phyloP scores from a whole-genome alignment of 1,140 invertebrate species.

The Drosophila busckii region DNA sequence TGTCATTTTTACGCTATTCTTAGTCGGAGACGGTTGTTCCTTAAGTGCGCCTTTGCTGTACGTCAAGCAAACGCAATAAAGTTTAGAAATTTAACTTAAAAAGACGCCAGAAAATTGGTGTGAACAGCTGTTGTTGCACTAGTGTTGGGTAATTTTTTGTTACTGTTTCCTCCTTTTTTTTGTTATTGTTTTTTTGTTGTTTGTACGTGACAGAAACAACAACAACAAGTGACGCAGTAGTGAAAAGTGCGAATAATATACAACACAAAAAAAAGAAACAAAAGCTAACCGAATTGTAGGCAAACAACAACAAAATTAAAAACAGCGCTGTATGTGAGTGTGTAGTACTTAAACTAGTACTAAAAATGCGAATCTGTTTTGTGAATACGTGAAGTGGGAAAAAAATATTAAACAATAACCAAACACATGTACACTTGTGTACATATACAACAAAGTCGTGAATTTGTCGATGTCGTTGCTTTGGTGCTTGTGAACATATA shows the following conservation, averaged over 20 bases:
- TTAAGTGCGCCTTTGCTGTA: conserved; percentile 15
- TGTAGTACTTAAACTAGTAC: conserved; percentile 32
- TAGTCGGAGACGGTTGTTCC: conserved; percentile 36
- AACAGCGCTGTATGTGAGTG: conserved; percentile 1
- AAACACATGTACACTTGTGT: conserved; percentile 13
- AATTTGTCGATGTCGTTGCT: conserved; percentile 41
- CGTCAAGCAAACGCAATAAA: conserved; percentile 25
- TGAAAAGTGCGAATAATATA: conserved; percentile 40
- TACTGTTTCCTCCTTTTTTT: conserved; percentile 13
- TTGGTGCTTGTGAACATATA: conserved; percentile 18
- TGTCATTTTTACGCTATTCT: conserved; percentile 42
- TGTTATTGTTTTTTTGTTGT: conserved; percentile 14
- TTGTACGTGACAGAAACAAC: conserved; percentile 14
- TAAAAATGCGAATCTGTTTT: conserved; percentile 30
- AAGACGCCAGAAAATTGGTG: conserved; percentile 24
- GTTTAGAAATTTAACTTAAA: too few species aligned
- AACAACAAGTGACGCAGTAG: conserved; percentile 22
- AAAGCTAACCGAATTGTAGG: conserved; percentile 37
- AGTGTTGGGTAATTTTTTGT: conserved; percentile 43
- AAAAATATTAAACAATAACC: conserved; percentile 12
- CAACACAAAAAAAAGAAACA: conserved; percentile 21
- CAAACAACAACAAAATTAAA: conserved; percentile 19
- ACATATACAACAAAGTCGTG: conserved; percentile 49
- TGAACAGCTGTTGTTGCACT: conserved; percentile 38
- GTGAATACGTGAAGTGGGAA: conserved; percentile 42